Conservation (phyloP, 1,140 invertebrate species). For the Daktulosphaira vitifoliae region DNA sequence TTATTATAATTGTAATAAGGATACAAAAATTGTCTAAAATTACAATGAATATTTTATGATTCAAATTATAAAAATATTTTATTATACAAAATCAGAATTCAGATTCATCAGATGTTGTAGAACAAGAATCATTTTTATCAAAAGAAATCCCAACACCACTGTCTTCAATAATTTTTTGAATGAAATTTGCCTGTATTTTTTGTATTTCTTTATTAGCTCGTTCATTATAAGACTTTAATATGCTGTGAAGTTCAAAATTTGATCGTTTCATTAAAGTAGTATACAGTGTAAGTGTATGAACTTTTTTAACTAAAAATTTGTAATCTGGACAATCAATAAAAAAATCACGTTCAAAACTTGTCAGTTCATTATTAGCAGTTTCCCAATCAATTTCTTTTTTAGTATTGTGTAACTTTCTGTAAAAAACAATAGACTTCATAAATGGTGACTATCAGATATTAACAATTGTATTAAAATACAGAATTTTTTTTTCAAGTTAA, state of each 20-base stretch:
- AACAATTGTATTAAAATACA: no score
- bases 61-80: no score
- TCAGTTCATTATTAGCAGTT: conserved; percentile 9
- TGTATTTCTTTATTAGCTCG: conserved; percentile 16
- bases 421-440: not conserved
- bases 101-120: not conserved
- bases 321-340: conserved; percentile 1
- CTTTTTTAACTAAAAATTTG: conserved; percentile 12
- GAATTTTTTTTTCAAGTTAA: no score
- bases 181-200: not conserved
- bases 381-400: conserved; percentile 16
- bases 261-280: not conserved
- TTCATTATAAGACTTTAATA: conserved; percentile 8
- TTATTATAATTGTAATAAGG: no score
- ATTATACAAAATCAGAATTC: no score
- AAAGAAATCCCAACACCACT: conserved; percentile 24
- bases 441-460: no score
- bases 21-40: not conserved
- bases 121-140: not conserved
- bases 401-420: conserved; percentile 6
- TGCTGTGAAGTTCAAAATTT: not conserved
- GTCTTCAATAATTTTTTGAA: conserved; percentile 26
- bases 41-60: not conserved
- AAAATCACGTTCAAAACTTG: conserved; percentile 15
- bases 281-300: not conserved